These are phyloP conservation scores for Tetragonula clypearis DNA, from an alignment of 1,140 invertebrate genomes.

Conservation along the genomic window DNA sequence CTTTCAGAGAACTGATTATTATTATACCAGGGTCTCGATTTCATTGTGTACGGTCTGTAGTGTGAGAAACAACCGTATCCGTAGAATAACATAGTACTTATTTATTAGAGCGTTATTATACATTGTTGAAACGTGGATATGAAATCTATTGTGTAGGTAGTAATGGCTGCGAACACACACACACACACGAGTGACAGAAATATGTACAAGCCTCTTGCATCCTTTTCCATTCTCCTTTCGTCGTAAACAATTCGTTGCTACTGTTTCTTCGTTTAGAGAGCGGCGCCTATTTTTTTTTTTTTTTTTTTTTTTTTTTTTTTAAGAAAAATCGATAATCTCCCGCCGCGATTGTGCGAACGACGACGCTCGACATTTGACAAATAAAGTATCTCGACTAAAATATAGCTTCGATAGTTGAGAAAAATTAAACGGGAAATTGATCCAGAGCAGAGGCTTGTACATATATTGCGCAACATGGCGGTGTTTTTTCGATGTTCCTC, in stretches of 20 bases:
- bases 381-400: background rate
- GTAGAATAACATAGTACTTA: constrained; percentile 44
- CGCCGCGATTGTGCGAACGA: background rate
- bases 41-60: constrained; percentile 44
- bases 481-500: constrained; percentile 30
- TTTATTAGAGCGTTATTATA: constrained; percentile 51
- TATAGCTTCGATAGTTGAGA: too few species aligned
- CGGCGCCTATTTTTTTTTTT: too few species aligned
- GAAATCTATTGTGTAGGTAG: constrained; percentile 42
- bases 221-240: background rate
- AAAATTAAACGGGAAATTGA: background rate
- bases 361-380: background rate
- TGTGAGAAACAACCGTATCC: constrained; percentile 33
- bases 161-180: background rate
- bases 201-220: constrained; percentile 8
- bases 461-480: background rate
- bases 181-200: background rate
- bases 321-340: too few species aligned
- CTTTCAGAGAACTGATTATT: constrained; percentile 40
- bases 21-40: constrained; percentile 47
- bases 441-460: constrained; percentile 7
- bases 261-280: too few species aligned
- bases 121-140: constrained; percentile 48
- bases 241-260: background rate
- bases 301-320: too few species aligned